phyloP scores from a whole-genome alignment of 1,140 invertebrate species.

The Drosophila willistoni region DNA sequence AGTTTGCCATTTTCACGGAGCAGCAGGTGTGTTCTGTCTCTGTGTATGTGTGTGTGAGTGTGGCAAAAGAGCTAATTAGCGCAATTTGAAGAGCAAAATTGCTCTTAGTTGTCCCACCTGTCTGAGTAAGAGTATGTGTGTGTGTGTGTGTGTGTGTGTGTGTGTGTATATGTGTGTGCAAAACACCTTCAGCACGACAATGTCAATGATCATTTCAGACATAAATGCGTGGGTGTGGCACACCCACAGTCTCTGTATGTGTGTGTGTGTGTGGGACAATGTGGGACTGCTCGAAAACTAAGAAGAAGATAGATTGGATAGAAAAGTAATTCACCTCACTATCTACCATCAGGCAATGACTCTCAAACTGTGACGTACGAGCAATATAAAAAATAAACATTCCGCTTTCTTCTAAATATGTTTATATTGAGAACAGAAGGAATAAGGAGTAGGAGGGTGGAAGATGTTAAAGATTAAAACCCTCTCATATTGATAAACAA shows the following conservation, averaged over 20 bases:
- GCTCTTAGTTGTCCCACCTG: slow-evolving; percentile 44
- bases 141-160: slow-evolving; percentile 26
- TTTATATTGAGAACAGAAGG: too few relatives aligned
- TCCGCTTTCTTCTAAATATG: background rate
- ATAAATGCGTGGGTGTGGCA: slow-evolving; percentile 60
- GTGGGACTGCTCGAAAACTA: background rate
- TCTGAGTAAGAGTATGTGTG: slow-evolving; percentile 20
- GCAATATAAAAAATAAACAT: background rate
- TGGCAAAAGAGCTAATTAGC: slow-evolving; percentile 47
- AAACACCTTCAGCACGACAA: slow-evolving; percentile 79
- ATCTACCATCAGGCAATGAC: slow-evolving; percentile 34
- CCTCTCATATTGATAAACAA: slow-evolving; percentile 6
- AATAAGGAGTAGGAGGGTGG: background rate
- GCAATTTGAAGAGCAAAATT: slow-evolving; percentile 46
- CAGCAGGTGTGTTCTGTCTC: slow-evolving; percentile 22
- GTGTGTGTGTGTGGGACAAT: slow-evolving; percentile 3
- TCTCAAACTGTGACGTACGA: slow-evolving; percentile 48
- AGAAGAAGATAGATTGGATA: background rate
- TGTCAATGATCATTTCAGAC: slow-evolving; percentile 81
- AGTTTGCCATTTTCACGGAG: slow-evolving; percentile 37
- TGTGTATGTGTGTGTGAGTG: slow-evolving; percentile 17
- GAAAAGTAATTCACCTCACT: slow-evolving; percentile 49
- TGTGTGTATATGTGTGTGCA: slow-evolving; percentile 28
- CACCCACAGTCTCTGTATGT: slow-evolving; percentile 12
- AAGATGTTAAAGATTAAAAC: background rate